Evolutionary conservation across 2,797 vertebrate genomes (phyloP), one percentile per base, ranked within the genome.

Genomic region (Phataginus tricuspis): DNA sequence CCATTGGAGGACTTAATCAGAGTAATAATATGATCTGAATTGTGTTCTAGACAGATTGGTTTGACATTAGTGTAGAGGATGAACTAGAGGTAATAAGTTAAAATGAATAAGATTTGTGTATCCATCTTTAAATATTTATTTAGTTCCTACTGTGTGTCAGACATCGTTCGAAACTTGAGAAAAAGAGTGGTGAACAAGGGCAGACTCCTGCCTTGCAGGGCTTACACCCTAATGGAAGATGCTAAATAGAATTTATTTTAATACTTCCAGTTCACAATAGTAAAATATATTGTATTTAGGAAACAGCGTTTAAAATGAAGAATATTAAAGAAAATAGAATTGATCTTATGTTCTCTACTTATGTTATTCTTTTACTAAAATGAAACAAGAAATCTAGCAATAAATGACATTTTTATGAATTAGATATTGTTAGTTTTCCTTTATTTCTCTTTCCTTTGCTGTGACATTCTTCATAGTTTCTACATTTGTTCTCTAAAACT

Each of bases 221-320:
- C 68, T 74, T 61, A 53, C 10, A 55, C n/a, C 72, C 15, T 11
- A 51, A 80, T 80, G 37, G 31, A 64, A 93, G 23, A 83, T 59
- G 6, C 21, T 86, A 80, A 85, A 61, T 34, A 72, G 69, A 66
- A 92, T 84, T 66, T 79, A 68, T 87, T 92, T 93, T 68, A 29
- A 79, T 5, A 2, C 9, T 63, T 71, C 77, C 12, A 34, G 49
- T 74, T 83, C 27, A 75, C 42, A 61, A 68, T 57, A 92, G 13
- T 51, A 84, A 84, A 51, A 61, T 83, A 59, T 34, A 64, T 31
- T n/a, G 5, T 55, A n/a, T 72, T 69, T 39, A 68, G 21, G 19
- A 86, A 94, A 80, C 31, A 45, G 29, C 57, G 13, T 79, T 84
- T 39, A 49, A 82, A 90, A 51, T 55, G 29, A 61, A 90, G 78